phyloP scores from a whole-genome alignment of 2,113 vertebrate genomes.

The Plestiodon gilberti region DNA sequence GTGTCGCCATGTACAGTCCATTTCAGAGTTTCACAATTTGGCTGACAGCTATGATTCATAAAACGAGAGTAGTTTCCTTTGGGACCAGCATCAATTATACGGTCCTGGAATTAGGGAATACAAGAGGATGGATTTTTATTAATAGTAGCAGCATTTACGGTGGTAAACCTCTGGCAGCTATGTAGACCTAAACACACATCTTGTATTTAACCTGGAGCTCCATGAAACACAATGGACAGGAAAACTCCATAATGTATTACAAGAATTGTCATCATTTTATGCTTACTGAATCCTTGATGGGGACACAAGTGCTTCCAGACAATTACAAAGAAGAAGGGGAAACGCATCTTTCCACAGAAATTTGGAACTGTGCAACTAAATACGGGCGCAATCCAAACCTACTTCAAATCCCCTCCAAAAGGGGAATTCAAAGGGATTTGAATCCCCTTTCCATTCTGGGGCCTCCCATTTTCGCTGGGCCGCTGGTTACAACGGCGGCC shows the following conservation, averaged over 20 bases:
- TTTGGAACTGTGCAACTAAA: neutral
- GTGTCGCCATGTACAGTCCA: constrained; percentile 99
- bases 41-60: constrained; percentile 99
- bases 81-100: constrained; percentile 96
- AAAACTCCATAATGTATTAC: no score
- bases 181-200: neutral
- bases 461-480: no score
- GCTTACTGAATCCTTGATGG: no score
- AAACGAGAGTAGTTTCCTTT: constrained; percentile 98
- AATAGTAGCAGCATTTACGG: fast-evolving
- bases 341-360: neutral
- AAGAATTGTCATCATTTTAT: no score
- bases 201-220: neutral
- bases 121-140: neutral
- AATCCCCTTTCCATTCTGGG: no score
- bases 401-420: no score
- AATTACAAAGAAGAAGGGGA: neutral
- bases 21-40: constrained; percentile 98
- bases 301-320: neutral
- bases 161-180: constrained; percentile 90
- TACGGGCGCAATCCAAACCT: no score
- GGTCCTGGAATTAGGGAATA: constrained; percentile 79
- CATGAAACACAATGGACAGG: neutral
- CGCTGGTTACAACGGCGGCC: no score
- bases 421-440: no score